These are phyloP conservation scores for Panulirus ornatus DNA, from an alignment of 1,140 invertebrate species.

Conservation along the genomic window DNA sequence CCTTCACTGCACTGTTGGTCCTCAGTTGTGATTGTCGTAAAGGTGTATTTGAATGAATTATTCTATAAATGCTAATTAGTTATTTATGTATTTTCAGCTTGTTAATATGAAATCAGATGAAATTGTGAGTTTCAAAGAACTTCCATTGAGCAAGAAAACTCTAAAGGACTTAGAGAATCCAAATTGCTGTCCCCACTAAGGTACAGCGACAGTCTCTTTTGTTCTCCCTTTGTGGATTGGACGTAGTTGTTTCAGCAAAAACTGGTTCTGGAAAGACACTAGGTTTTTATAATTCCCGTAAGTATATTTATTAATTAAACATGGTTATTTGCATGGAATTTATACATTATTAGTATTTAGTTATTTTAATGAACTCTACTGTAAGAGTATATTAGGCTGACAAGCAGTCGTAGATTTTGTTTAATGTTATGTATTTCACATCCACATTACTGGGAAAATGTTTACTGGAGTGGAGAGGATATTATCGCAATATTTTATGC, in stretches of 20 bases:
- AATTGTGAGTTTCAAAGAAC: conserved; percentile 83
- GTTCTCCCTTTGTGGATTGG: conserved; percentile 89
- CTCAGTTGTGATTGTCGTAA: background rate
- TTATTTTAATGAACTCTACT: too few species aligned
- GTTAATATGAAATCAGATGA: conserved; percentile 47
- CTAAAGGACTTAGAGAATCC: conserved; percentile 87
- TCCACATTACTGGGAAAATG: too few species aligned
- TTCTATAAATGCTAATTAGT: background rate
- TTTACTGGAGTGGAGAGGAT: too few species aligned
- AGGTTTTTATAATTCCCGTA: conserved; percentile 97
- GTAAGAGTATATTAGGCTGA: too few species aligned
- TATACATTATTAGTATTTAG: too few species aligned
- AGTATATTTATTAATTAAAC: conserved; percentile 74
- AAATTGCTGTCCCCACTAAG: conserved; percentile 90
- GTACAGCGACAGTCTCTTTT: conserved; percentile 94
- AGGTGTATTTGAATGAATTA: background rate
- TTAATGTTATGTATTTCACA: too few species aligned
- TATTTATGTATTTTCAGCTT: conserved; percentile 45
- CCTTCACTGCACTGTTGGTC: background rate
- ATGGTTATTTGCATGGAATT: too few species aligned
- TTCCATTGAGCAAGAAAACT: conserved; percentile 89
- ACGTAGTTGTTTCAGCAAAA: conserved; percentile 97
- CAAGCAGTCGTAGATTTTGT: too few species aligned
- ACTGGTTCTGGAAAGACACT: conserved; percentile 99
- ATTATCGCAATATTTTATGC: too few species aligned